Conservation (phyloP, 2,888 invertebrate species). For the Lysandra bellargus region DNA sequence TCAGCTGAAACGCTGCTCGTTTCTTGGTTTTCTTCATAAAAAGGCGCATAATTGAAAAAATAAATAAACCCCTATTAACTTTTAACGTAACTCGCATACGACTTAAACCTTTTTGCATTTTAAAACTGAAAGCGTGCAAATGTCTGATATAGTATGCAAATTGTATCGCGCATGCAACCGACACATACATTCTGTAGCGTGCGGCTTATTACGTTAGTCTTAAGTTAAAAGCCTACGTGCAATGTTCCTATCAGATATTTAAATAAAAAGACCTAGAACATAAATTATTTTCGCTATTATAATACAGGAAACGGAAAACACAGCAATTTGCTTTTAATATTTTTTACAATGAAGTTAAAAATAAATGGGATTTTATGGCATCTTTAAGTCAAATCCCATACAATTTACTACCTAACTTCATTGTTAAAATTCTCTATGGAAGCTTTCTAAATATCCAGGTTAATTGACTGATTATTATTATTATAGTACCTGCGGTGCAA, state of each 20-base stretch:
- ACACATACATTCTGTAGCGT: background rate
- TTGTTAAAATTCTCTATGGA: too few relatives aligned
- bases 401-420: too few relatives aligned
- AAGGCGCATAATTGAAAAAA: background rate
- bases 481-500: too few relatives aligned
- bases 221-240: background rate
- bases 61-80: background rate
- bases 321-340: background rate
- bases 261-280: too few relatives aligned
- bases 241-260: background rate
- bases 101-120: conserved; percentile 15
- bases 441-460: too few relatives aligned
- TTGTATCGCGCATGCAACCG: conserved; percentile 1
- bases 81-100: background rate
- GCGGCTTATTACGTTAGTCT: background rate
- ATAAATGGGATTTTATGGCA: too few relatives aligned
- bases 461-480: too few relatives aligned
- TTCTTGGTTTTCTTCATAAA: background rate
- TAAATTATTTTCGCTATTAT: too few relatives aligned
- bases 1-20: background rate
- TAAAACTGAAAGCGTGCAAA: conserved; percentile 15
- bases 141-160: background rate
- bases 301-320: background rate
- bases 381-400: too few relatives aligned
- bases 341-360: too few relatives aligned